These are phyloP conservation scores for Thereuonema tuberculata DNA, from an alignment of 1,140 invertebrate genomes.

Conservation along the genomic window DNA sequence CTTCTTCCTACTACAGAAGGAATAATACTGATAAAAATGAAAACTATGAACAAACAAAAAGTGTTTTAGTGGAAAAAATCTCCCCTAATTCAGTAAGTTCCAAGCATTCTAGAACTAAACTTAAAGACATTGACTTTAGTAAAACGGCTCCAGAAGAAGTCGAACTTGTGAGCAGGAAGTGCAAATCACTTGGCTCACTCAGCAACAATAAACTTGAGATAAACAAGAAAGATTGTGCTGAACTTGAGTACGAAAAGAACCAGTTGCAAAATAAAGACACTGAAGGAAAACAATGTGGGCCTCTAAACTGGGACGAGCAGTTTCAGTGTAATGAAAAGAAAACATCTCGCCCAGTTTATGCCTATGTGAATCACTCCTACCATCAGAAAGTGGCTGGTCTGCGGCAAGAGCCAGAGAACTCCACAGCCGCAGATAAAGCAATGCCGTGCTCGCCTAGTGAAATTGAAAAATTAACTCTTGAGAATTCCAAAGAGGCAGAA, in stretches of 20 bases:
- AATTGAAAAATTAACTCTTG: background rate
- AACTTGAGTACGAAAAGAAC: background rate
- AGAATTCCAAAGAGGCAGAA: background rate
- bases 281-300: background rate
- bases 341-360: background rate
- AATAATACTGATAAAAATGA: too few relatives aligned
- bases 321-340: background rate
- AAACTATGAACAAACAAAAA: too few relatives aligned
- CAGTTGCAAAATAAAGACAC: background rate
- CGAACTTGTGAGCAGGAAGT: too few relatives aligned
- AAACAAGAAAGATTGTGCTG: background rate
- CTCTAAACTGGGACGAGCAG: background rate
- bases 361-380: slow-evolving; percentile 1
- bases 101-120: too few relatives aligned
- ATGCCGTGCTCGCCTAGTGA: background rate
- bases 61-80: too few relatives aligned
- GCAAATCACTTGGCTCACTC: background rate
- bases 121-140: too few relatives aligned
- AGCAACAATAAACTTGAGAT: background rate
- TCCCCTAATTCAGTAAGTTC: too few relatives aligned
- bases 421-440: background rate
- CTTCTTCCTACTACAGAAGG: too few relatives aligned
- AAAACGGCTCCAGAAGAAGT: too few relatives aligned
- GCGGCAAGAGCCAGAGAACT: background rate
- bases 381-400: background rate